Evolutionary conservation across 2,113 vertebrate species (phyloP).

Genomic region (Ceuthmochares aereus): DNA sequence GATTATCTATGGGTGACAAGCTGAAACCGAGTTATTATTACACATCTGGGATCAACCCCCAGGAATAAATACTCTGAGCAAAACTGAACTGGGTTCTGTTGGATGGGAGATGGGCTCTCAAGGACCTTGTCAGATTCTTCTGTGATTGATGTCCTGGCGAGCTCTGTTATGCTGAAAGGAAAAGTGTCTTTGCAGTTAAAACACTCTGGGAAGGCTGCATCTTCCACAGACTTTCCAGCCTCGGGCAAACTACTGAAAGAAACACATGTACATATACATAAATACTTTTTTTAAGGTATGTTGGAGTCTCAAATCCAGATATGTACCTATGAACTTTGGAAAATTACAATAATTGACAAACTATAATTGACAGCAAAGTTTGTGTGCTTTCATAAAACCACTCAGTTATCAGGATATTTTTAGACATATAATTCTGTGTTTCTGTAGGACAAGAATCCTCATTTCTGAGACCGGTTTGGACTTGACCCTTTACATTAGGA

Average conservation of each 20-base stretch:
- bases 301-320: background rate
- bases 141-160: background rate
- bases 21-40: background rate
- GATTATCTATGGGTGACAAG: background rate
- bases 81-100: background rate
- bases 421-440: background rate
- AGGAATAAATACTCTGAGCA: background rate
- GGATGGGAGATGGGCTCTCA: background rate
- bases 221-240: background rate
- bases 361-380: background rate
- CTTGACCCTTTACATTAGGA: background rate
- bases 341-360: background rate
- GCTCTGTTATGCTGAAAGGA: background rate
- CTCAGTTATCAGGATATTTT: background rate
- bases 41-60: background rate
- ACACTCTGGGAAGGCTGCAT: background rate
- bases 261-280: fast-evolving
- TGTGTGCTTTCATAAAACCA: background rate
- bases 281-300: background rate
- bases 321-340: background rate
- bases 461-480: background rate
- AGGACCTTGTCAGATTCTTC: background rate
- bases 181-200: background rate
- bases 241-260: background rate
- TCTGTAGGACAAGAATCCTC: background rate